Evolutionary conservation across 2,888 invertebrate genomes (phyloP).

Genomic region (Drosophila histrio): DNA sequence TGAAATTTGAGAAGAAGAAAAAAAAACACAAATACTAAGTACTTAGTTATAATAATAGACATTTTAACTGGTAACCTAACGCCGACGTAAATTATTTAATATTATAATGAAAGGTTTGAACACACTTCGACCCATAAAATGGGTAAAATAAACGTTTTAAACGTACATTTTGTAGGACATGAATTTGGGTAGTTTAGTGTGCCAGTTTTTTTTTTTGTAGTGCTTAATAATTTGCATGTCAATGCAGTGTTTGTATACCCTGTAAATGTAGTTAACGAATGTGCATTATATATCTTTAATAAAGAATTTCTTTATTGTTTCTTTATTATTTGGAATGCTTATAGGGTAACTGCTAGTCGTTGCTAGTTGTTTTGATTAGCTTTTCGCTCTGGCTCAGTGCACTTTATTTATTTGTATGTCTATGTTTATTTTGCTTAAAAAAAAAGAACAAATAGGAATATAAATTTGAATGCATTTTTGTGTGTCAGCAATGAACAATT

Average conservation of each 20-base stretch:
- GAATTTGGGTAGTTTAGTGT: neutral
- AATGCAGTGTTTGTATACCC: conserved; percentile 3
- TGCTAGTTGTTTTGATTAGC: neutral
- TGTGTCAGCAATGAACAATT: conserved; percentile 66
- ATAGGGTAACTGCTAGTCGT: conserved; percentile 8
- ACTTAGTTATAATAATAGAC: neutral
- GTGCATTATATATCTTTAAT: neutral
- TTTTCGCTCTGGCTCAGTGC: conserved; percentile 26
- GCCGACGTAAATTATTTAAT: neutral
- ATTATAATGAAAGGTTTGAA: neutral
- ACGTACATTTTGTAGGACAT: conserved; percentile 9
- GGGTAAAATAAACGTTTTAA: neutral
- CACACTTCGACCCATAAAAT: neutral
- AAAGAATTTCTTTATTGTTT: neutral
- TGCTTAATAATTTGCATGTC: conserved; percentile 1
- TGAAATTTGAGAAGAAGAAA: neutral
- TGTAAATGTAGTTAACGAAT: neutral
- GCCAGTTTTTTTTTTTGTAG: conserved; percentile 9
- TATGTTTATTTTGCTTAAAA: conserved; percentile 36
- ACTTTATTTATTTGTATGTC: conserved; percentile 47
- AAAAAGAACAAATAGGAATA: conserved; percentile 4
- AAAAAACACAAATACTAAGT: neutral
- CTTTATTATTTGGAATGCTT: neutral
- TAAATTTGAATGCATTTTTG: conserved; percentile 64
- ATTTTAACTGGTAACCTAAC: neutral